phyloP scores from a whole-genome alignment of 2,113 vertebrate species.

The Odontophorus gujanensis region DNA sequence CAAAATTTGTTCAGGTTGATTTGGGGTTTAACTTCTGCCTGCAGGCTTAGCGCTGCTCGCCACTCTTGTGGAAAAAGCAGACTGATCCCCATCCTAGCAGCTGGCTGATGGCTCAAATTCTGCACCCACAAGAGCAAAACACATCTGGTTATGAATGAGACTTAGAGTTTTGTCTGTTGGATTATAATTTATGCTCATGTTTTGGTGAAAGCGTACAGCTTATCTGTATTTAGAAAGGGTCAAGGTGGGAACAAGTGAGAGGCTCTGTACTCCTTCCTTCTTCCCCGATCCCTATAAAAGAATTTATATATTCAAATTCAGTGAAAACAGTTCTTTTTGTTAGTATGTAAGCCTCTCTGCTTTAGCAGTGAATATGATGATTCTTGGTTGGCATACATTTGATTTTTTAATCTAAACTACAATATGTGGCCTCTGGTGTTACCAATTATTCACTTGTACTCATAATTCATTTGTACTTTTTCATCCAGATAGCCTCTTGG shows the following conservation, averaged over 20 bases:
- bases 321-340: neutral
- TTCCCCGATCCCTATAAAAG: neutral
- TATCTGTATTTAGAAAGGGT: neutral
- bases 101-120: neutral
- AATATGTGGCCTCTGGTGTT: neutral
- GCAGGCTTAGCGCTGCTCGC: neutral
- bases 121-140: neutral
- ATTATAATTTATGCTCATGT: neutral
- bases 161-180: neutral
- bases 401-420: neutral
- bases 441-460: neutral
- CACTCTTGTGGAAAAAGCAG: neutral
- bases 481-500: neutral
- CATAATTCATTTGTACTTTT: neutral
- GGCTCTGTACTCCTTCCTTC: neutral
- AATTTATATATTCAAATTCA: accelerated
- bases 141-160: neutral
- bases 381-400: neutral
- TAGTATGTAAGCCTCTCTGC: neutral
- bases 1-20: neutral
- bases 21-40: accelerated
- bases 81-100: neutral
- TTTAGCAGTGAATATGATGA: neutral
- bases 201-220: neutral
- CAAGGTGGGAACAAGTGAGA: neutral